A percentile compares a stretch with the other conserved stretches of the same genome.
These are phyloP conservation scores for Lasius platythorax DNA, from an alignment of 2,888 invertebrate species.

Conservation along the genomic window DNA sequence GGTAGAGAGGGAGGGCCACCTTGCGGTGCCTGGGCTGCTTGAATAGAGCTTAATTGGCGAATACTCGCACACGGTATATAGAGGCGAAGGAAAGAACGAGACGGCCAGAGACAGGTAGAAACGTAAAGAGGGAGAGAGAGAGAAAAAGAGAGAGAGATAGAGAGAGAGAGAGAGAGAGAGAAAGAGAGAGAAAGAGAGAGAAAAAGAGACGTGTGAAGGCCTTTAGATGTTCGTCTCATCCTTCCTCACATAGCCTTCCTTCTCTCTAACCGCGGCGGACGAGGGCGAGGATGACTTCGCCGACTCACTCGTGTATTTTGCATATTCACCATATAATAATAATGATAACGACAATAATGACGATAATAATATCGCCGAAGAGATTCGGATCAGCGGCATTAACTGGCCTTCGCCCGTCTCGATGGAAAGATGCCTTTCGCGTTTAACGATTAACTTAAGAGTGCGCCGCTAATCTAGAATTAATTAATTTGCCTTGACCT, in stretches of 20 bases:
- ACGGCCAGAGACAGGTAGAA: neutral
- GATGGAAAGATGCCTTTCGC: neutral
- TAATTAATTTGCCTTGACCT: constrained; percentile 20
- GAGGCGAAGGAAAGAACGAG: constrained; percentile 59
- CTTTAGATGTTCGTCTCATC: constrained; percentile 62
- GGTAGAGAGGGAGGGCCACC: constrained; percentile 46
- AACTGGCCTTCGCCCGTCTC: constrained; percentile 25
- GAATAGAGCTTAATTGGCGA: constrained; percentile 82
- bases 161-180: constrained; percentile 22
- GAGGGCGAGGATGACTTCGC: constrained; percentile 71
- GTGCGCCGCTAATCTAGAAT: constrained; percentile 16
- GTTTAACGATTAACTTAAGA: constrained; percentile 17
- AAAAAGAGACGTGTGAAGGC: constrained; percentile 60
- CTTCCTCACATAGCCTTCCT: constrained; percentile 54
- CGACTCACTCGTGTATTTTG: constrained; percentile 72
- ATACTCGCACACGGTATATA: constrained; percentile 70
- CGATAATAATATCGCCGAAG: constrained; percentile 71
- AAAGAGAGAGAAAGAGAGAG: neutral
- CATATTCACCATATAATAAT: constrained; percentile 75
- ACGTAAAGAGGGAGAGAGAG: constrained; percentile 13
- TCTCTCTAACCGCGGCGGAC: constrained; percentile 46
- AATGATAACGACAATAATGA: constrained; percentile 76
- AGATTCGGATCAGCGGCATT: constrained; percentile 48
- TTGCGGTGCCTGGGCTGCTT: constrained; percentile 68
- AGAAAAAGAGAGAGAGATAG: constrained; percentile 13